A percentile compares a stretch with the other conserved stretches of the same genome.
phyloP scores from a whole-genome alignment of 2,888 invertebrate genomes.

The Drosophila nr. fundita region DNA sequence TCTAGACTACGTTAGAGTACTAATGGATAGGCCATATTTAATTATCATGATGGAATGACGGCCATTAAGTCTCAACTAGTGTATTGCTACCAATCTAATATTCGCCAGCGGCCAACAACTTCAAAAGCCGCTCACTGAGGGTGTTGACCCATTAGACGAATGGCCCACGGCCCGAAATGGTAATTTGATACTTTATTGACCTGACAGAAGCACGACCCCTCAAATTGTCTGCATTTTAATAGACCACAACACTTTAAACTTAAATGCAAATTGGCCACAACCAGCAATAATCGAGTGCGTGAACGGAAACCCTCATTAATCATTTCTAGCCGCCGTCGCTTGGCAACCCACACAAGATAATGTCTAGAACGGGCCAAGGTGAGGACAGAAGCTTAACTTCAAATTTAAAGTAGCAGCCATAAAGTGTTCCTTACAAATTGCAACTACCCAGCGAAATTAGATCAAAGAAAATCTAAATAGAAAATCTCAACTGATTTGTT shows the following conservation, averaged over 20 bases:
- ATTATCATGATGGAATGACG: constrained; percentile 36
- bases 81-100: constrained; percentile 17
- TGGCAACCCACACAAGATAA: constrained; percentile 23
- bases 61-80: constrained; percentile 1
- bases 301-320: constrained; percentile 45
- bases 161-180: constrained; percentile 47
- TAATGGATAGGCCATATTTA: constrained; percentile 23
- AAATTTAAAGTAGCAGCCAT: constrained; percentile 3
- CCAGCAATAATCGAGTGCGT: constrained; percentile 10
- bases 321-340: constrained; percentile 30
- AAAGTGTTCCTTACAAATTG: constrained; percentile 24
- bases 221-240: constrained; percentile 29
- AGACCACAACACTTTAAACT: constrained; percentile 57
- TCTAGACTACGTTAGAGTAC: neutral
- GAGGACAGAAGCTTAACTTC: constrained; percentile 22
- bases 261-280: constrained; percentile 56
- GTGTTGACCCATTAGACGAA: constrained; percentile 61
- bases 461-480: constrained; percentile 43
- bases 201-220: constrained; percentile 7
- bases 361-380: neutral
- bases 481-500: constrained; percentile 45
- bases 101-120: constrained; percentile 25
- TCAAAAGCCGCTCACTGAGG: constrained; percentile 38
- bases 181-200: constrained; percentile 70
- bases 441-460: constrained; percentile 34